phyloP scores from a whole-genome alignment of 2,113 vertebrate species.

The Lasiurus borealis region DNA sequence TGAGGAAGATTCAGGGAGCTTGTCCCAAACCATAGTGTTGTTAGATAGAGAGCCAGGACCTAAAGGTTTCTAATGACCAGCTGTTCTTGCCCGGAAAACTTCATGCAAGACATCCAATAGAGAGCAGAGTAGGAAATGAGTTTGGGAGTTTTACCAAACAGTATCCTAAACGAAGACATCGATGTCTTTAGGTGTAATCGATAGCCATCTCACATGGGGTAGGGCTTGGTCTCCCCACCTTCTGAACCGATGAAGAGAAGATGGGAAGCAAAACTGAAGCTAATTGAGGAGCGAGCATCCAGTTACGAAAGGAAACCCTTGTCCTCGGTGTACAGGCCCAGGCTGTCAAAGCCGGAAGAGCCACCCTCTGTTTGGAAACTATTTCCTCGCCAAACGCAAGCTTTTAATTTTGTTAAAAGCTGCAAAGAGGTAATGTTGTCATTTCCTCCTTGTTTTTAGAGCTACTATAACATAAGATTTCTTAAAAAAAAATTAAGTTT shows the following conservation, averaged over 20 bases:
- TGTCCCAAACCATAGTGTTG: neutral
- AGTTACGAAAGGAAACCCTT: constrained; percentile 91
- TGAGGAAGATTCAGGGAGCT: neutral
- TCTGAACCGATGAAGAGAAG: constrained; percentile 86
- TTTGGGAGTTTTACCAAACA: constrained; percentile 22
- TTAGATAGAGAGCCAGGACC: neutral
- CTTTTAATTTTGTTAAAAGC: constrained; percentile 90
- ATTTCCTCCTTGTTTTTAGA: neutral
- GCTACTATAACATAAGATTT: neutral
- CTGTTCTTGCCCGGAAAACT: constrained; percentile 17
- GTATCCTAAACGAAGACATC: neutral
- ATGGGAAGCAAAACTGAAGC: constrained; percentile 92
- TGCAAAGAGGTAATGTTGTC: constrained; percentile 92
- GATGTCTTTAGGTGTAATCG: neutral
- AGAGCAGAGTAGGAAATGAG: neutral
- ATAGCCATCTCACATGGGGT: neutral
- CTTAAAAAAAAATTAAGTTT: no score
- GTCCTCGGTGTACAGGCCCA: constrained; percentile 89
- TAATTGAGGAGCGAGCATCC: constrained; percentile 91
- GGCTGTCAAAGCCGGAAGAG: constrained; percentile 90
- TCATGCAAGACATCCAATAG: neutral
- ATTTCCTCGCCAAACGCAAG: constrained; percentile 92
- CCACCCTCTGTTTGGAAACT: constrained; percentile 94
- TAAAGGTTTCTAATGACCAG: neutral
- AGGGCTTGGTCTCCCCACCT: constrained; percentile 34